Base-by-base conservation (phyloP, 1,140 invertebrate species). In the Drosophila baimaii region DNA sequence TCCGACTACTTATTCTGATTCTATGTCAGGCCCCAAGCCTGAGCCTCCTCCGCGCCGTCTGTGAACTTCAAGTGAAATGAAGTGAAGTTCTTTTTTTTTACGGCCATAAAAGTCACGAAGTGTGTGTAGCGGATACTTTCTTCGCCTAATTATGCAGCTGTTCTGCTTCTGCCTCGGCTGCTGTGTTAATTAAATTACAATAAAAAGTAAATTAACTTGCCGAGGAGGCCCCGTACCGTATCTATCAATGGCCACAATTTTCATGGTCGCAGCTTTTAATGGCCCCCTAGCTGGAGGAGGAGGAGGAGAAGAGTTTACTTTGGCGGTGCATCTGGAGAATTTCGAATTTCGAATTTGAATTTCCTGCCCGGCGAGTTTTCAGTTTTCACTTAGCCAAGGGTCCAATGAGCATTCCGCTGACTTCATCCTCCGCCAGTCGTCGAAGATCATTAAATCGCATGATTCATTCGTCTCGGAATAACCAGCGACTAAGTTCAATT, bases 161-260 rank as follows among this genome's bases (percentile, higher is more conserved):
- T 84, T 78, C 76, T 88, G 64, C 58, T 79, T 33, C 59, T 46
- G 44, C 74, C 15, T 49, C 46, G 39, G 37, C 47, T 81, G 77
- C 77, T 84, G 85, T 78, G 70, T 89, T 89, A 84, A 89, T 89
- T 89, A 73, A 89, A 89, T 89, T 89, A 89, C 43, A 88, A 89
- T 88, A 88, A 88, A 84, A 81, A 76, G 72, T 66, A 90, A 89
- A 89, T 89, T 81, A 89, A 84, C 81, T 71, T 43, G 68, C 56
- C 27, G 55, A 61, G 71, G 57, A 56, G 74, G 65, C 55, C 51
- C 59, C 46, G 41, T 49, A 70, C 33, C 68, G 65, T 63, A 74
- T 59, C 79, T 84, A 89, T 89, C 84, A 88, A 80, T 80, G 80
- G 56, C 43, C 35, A 78, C 65, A 47, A 77, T 77, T 77, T 77